Percentiles rank a stretch among this genome's conserved stretches.
Evolutionary conservation across 2,113 vertebrate genomes (phyloP).

Genomic region (Oncorhynchus gorbuscha): DNA sequence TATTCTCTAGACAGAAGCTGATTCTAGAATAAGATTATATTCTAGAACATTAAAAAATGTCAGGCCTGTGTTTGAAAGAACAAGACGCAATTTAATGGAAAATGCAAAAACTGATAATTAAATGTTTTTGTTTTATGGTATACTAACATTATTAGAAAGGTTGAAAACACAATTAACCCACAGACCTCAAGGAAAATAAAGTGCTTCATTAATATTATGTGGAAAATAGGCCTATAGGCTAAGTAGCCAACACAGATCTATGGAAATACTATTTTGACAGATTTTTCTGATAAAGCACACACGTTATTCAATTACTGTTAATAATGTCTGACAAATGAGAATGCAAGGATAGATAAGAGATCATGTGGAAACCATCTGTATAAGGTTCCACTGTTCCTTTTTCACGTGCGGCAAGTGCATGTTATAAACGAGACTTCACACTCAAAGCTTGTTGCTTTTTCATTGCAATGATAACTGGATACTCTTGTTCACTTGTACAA

Average conservation of each 20-base stretch:
- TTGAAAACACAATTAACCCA: not conserved
- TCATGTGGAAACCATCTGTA: not conserved
- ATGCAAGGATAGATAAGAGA: not conserved
- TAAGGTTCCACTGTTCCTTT: not conserved
- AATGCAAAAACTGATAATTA: not conserved
- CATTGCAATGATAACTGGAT: not conserved
- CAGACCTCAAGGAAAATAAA: not conserved
- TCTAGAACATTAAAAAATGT: not conserved
- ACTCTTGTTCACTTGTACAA: not conserved
- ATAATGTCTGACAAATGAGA: too few relatives aligned
- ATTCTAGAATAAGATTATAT: not conserved
- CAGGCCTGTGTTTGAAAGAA: not conserved
- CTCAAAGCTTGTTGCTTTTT: slow-evolving; percentile 8
- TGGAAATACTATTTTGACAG: too few relatives aligned
- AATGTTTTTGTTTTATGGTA: too few relatives aligned
- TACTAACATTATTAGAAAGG: not conserved
- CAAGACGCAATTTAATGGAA: not conserved
- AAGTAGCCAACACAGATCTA: too few relatives aligned
- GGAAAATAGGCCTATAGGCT: not conserved
- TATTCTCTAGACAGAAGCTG: not conserved
- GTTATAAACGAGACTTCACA: not conserved
- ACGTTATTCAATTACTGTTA: too few relatives aligned
- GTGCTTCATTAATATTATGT: not conserved
- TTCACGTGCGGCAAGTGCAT: not conserved
- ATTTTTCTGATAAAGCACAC: too few relatives aligned